Conservation (phyloP, 2,797 vertebrate species). For the Acrocephalus scirpaceus region DNA sequence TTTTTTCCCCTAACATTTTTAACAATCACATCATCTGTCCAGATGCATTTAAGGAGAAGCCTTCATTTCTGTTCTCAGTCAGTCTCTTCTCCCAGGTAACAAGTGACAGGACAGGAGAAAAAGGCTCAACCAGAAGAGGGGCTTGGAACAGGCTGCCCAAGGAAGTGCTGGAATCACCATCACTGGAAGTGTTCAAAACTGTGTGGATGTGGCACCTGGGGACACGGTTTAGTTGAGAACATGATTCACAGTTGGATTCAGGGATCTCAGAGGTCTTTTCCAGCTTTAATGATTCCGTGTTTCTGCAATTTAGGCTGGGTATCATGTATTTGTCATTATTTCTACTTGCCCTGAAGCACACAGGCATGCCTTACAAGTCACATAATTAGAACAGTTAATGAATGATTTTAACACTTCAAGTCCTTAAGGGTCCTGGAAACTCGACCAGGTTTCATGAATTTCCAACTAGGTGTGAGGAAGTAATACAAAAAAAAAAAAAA, state of each 20-base stretch:
- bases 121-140: not conserved
- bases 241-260: not conserved
- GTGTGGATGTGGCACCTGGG: not conserved
- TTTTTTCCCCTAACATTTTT: not conserved
- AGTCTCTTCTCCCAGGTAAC: not conserved
- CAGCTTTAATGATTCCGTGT: not conserved
- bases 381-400: conserved; percentile 44
- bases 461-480: not conserved
- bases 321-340: not conserved
- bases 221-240: not conserved
- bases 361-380: not conserved
- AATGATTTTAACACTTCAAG: not conserved
- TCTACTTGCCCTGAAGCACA: not conserved
- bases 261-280: not conserved
- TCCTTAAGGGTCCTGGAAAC: conserved; percentile 20
- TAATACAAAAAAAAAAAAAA: not conserved
- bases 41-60: not conserved
- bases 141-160: not conserved
- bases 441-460: conserved; percentile 6
- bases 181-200: not conserved
- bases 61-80: not conserved
- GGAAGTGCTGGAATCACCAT: not conserved
- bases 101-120: not conserved
- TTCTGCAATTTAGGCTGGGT: not conserved
- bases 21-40: not conserved